These are phyloP conservation scores for Pseudochromis fuscus DNA, from an alignment of 2,797 vertebrate genomes.

Conservation along the genomic window DNA sequence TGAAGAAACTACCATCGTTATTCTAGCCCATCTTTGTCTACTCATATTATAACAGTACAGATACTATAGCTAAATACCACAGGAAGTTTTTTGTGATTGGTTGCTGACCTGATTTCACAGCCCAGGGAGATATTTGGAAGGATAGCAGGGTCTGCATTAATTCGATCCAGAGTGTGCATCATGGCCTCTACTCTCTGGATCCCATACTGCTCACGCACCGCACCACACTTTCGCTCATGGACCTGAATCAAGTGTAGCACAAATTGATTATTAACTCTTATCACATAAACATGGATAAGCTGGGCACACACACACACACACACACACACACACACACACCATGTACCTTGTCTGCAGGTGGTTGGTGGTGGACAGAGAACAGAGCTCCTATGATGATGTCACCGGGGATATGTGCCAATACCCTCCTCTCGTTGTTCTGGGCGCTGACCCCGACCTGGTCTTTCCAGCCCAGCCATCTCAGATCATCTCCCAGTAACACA, in stretches of 20 bases:
- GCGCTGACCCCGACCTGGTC: conserved; percentile 78
- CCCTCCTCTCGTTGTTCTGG: conserved; percentile 93
- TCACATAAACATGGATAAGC: background rate
- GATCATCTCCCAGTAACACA: conserved; percentile 86
- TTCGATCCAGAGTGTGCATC: conserved; percentile 96
- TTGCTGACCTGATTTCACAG: conserved; percentile 92
- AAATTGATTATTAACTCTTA: conserved; percentile 15
- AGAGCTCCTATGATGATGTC: conserved; percentile 98
- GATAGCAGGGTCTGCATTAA: conserved; percentile 91
- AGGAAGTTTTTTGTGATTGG: background rate
- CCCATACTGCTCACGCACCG: conserved; percentile 96
- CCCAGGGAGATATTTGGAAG: conserved; percentile 95
- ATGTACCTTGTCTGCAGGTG: conserved; percentile 92
- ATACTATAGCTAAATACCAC: background rate
- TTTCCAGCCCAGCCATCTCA: conserved; percentile 82
- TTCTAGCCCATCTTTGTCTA: no score
- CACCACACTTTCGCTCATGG: conserved; percentile 97
- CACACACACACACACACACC: background rate
- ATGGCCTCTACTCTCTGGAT: conserved; percentile 99
- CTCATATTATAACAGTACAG: background rate
- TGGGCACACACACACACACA: background rate
- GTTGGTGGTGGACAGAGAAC: conserved; percentile 98
- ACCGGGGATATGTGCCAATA: conserved; percentile 94
- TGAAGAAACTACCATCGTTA: no score
- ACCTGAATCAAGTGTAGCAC: conserved; percentile 76